Base-by-base conservation (phyloP, 2,888 invertebrate species). In the Trichacis sp. region DNA sequence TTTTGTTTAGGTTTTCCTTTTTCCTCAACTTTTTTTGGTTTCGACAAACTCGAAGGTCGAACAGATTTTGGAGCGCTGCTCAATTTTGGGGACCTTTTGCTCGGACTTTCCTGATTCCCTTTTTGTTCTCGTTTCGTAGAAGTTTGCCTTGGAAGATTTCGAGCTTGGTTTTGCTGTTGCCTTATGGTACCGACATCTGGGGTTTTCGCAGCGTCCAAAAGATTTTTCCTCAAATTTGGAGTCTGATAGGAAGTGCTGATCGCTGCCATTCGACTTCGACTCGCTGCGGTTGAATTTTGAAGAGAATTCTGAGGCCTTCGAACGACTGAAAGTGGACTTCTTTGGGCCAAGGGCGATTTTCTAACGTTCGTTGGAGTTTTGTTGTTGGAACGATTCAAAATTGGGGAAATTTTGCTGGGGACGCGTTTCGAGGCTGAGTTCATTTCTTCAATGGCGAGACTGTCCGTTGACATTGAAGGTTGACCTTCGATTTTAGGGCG, bases 171-270 rank as follows among this genome's bases (percentile, higher is more conserved):
- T 47, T 33, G 55, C 19, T 52, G 59, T 20, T 63, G 69, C 14
- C 56, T 63, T 6, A 73, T 51, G 2, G 68, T 66, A 12, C 66
- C 74, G 83, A 81, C 86, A 85, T 87, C 87, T 1, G 87, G 87
- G 0, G 87, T 86, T 63, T 86, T 85, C 1, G 88, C 87, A 3
- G 88, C 88, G 46, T 88, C 84, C 18, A 88, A 73, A 12, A 88
- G 80, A 75, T 86, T 87, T 57, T 87, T 81, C 15, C 88, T 81
- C 38, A 88, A 77, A 50, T 85, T 87, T 1, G 87, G 87, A 55
- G 85, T 81, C 47, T 81, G 83, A 15, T 83, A 79, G 17, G 76
- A 77, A 36, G 76, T 79, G 1, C 79, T 79, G 6, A 75, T 74
- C 1, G 77, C 79, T 1, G 82, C 79, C 8, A 81, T 81, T 49